Evolutionary conservation across 2,888 invertebrate genomes (phyloP).

Genomic region (Chymomyza amoena): DNA sequence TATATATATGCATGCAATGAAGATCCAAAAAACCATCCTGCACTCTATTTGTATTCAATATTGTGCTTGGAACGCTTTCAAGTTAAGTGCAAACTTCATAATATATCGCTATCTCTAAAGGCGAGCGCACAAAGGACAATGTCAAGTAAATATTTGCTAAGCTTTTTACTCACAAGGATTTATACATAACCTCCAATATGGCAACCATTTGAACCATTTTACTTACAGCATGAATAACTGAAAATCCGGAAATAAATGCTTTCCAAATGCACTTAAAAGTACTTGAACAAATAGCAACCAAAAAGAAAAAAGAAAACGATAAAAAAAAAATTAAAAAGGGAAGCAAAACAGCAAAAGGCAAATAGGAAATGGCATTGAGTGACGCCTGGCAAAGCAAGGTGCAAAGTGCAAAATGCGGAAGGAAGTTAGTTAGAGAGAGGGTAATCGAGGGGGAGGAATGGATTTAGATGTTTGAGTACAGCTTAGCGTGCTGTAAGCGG

Average conservation of each 20-base stretch:
- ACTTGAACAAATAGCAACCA: conserved; percentile 50
- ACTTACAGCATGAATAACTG: conserved; percentile 26
- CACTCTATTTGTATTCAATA: not conserved
- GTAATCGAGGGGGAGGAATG: not conserved
- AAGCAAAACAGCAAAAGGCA: conserved; percentile 14
- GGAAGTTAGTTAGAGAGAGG: not conserved
- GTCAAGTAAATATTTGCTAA: conserved; percentile 30
- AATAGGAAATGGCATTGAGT: conserved; percentile 33
- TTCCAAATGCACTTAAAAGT: conserved; percentile 58
- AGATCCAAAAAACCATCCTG: too few species aligned
- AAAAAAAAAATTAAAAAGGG: not conserved
- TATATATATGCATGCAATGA: too few species aligned
- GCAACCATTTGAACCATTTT: not conserved
- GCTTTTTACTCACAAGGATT: conserved; percentile 24
- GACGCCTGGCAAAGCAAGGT: conserved; percentile 6
- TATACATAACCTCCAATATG: conserved; percentile 22
- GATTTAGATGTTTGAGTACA: conserved; percentile 1
- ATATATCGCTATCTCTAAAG: not conserved
- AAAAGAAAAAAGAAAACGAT: not conserved
- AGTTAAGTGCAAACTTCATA: not conserved
- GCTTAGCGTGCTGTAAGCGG: conserved; percentile 46
- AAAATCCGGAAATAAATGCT: conserved; percentile 63
- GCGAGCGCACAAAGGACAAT: not conserved
- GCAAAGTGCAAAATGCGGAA: conserved; percentile 1
- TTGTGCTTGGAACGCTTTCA: not conserved